Conservation (phyloP, 2,888 invertebrate genomes). For the Leucoptera coffeella region DNA sequence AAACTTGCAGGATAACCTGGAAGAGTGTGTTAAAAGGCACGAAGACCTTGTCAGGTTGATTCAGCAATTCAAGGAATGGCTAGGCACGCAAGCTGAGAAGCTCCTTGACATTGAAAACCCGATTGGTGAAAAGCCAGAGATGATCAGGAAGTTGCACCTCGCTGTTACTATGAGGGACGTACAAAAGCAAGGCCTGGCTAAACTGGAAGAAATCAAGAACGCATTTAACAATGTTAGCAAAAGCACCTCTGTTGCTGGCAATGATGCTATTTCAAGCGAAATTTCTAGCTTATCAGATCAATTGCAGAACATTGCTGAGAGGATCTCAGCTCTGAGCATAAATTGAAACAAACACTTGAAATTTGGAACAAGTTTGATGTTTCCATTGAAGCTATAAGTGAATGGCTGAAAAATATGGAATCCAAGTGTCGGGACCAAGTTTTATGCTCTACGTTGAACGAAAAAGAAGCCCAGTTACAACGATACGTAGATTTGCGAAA, state of each 20-base stretch:
- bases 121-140: slow-evolving; percentile 77
- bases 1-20: slow-evolving; percentile 76
- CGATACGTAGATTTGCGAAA: slow-evolving; percentile 69
- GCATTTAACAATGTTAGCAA: slow-evolving; percentile 62
- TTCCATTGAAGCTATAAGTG: slow-evolving; percentile 70
- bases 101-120: slow-evolving; percentile 75
- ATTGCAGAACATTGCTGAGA: slow-evolving; percentile 60
- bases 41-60: slow-evolving; percentile 70
- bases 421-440: slow-evolving; percentile 80
- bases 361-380: slow-evolving; percentile 88
- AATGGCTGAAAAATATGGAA: slow-evolving; percentile 84
- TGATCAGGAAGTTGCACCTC: slow-evolving; percentile 64
- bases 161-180: slow-evolving; percentile 60
- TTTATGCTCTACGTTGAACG: slow-evolving; percentile 70
- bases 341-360: slow-evolving; percentile 65
- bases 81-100: slow-evolving; percentile 73
- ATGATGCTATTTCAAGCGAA: slow-evolving; percentile 66
- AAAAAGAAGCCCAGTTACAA: slow-evolving; percentile 72
- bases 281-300: slow-evolving; percentile 62
- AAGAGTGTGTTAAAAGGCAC: slow-evolving; percentile 81
- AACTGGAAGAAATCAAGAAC: slow-evolving; percentile 62
- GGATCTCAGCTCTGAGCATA: slow-evolving; percentile 65
- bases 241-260: slow-evolving; percentile 77
- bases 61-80: slow-evolving; percentile 76
- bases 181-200: slow-evolving; percentile 57